A percentile compares a stretch with the other conserved stretches of the same genome.
Conservation (phyloP, 2,888 invertebrate genomes). For the Aphelenchoides bicaudatus region DNA sequence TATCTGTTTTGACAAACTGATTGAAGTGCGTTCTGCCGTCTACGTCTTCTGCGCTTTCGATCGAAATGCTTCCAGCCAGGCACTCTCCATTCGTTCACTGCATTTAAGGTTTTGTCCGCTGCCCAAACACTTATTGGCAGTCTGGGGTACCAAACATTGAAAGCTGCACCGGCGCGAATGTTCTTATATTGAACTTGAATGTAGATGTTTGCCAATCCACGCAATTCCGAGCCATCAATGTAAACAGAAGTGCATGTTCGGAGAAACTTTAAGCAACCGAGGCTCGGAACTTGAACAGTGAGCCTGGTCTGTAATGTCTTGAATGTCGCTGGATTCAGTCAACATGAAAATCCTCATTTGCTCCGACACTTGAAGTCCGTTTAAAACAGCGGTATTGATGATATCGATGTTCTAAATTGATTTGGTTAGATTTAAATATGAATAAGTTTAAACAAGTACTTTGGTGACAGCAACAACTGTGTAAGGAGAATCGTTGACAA, state of each 20-base stretch:
- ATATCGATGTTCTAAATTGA: slow-evolving; percentile 33
- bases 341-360: slow-evolving; percentile 47
- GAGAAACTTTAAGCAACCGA: slow-evolving; percentile 52
- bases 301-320: slow-evolving; percentile 47
- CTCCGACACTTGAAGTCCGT: slow-evolving; percentile 44
- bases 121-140: slow-evolving; percentile 46
- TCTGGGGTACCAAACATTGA: slow-evolving; percentile 56
- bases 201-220: slow-evolving; percentile 40
- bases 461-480: slow-evolving; percentile 24
- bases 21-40: slow-evolving; percentile 35
- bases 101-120: slow-evolving; percentile 32
- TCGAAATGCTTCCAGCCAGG: slow-evolving; percentile 45
- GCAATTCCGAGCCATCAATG: slow-evolving; percentile 53
- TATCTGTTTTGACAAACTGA: slow-evolving; percentile 46
- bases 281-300: slow-evolving; percentile 52
- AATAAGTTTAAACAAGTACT: slow-evolving; percentile 11
- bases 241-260: slow-evolving; percentile 56
- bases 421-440: neutral
- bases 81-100: slow-evolving; percentile 45
- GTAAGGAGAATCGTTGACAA: slow-evolving; percentile 15
- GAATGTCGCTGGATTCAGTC: slow-evolving; percentile 23
- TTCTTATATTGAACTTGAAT: slow-evolving; percentile 46
- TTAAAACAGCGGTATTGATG: slow-evolving; percentile 53
- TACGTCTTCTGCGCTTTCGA: neutral
- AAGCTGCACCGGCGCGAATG: slow-evolving; percentile 41